Conservation (phyloP, 1,140 invertebrate species). For the Callitettix versicolor region DNA sequence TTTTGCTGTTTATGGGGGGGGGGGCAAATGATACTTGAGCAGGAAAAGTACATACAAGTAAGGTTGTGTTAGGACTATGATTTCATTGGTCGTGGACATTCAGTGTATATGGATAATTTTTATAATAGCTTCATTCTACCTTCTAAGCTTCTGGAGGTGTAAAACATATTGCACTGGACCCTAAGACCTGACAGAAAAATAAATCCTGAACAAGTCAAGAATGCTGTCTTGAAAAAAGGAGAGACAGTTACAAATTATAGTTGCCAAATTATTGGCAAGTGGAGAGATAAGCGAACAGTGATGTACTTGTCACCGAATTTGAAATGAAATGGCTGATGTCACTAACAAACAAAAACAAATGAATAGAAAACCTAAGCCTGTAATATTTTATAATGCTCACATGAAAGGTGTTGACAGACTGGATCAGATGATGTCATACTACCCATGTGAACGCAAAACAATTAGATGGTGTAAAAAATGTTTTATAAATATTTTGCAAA, state of each 20-base stretch:
- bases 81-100: constrained; percentile 6
- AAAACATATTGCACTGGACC: not conserved
- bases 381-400: too few relatives aligned
- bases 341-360: constrained; percentile 18
- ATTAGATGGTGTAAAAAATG: constrained; percentile 30
- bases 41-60: constrained; percentile 16
- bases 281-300: too few relatives aligned
- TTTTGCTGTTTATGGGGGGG: constrained; percentile 22
- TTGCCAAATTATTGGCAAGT: not conserved
- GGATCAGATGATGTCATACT: constrained; percentile 28
- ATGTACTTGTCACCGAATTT: constrained; percentile 6
- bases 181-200: too few relatives aligned
- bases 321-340: constrained; percentile 1
- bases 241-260: not conserved
- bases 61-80: constrained; percentile 12
- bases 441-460: constrained; percentile 27
- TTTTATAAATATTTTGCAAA: constrained; percentile 8
- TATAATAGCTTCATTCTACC: not conserved
- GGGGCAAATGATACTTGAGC: not conserved
- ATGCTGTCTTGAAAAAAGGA: not conserved
- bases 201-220: not conserved
- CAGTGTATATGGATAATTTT: constrained; percentile 16
- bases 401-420: constrained; percentile 30
- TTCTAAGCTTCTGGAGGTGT: not conserved
- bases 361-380: too few relatives aligned